Conservation (phyloP, 2,888 invertebrate genomes). For the Parnassius apollo region DNA sequence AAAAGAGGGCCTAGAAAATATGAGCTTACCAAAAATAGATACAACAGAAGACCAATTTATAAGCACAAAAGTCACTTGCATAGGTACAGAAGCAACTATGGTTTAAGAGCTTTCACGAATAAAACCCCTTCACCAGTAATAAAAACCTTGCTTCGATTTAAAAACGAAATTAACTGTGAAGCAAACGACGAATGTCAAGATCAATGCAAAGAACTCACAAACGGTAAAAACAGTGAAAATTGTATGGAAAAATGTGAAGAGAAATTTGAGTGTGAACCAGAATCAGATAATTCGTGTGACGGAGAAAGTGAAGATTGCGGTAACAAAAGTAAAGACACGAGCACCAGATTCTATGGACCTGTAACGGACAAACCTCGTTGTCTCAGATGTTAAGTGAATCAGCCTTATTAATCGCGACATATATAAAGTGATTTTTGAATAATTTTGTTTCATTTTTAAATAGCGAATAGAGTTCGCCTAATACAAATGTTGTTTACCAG, state of each 20-base stretch:
- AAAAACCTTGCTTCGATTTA: slow-evolving; percentile 14
- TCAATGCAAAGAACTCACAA: slow-evolving; percentile 6
- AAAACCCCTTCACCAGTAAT: slow-evolving; percentile 14
- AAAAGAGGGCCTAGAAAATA: neutral
- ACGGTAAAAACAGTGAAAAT: neutral
- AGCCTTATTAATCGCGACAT: too few relatives aligned
- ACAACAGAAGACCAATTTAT: neutral
- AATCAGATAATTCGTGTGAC: slow-evolving; percentile 9
- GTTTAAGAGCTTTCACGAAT: slow-evolving; percentile 1
- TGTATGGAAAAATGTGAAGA: slow-evolving; percentile 18
- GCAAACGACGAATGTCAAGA: slow-evolving; percentile 14
- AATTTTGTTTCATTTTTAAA: too few relatives aligned
- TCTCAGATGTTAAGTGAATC: slow-evolving; percentile 6
- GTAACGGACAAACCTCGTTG: slow-evolving; percentile 9
- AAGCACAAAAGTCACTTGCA: slow-evolving; percentile 6
- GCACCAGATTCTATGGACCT: slow-evolving; percentile 6
- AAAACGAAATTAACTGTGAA: slow-evolving; percentile 23
- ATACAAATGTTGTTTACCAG: too few relatives aligned
- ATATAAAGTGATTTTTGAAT: too few relatives aligned
- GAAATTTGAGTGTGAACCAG: slow-evolving; percentile 19
- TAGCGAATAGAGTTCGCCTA: too few relatives aligned
- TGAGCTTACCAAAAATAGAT: neutral
- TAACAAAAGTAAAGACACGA: slow-evolving; percentile 7
- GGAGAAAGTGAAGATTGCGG: slow-evolving; percentile 5
- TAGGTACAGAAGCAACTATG: slow-evolving; percentile 6